Evolutionary conservation across 2,113 vertebrate genomes (phyloP).

Genomic region (Barnardius zonarius): DNA sequence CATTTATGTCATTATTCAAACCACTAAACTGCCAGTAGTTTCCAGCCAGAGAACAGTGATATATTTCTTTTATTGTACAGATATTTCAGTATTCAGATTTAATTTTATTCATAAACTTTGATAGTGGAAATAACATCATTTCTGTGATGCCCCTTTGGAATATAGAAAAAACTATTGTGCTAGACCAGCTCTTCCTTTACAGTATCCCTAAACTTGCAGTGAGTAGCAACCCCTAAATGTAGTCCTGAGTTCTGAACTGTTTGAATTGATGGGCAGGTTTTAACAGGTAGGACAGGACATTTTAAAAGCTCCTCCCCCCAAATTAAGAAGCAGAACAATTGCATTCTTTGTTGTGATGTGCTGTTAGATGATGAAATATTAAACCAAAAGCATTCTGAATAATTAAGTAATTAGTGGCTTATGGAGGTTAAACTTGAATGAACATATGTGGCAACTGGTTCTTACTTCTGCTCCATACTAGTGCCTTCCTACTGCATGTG

Average conservation of each 20-base stretch:
- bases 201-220: background rate
- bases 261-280: background rate
- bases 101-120: background rate
- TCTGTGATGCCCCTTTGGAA: background rate
- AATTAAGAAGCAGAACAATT: background rate
- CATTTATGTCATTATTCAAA: background rate
- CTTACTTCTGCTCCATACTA: background rate
- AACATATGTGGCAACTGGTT: background rate
- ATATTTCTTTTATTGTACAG: background rate
- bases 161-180: background rate
- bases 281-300: background rate
- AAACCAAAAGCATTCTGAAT: background rate
- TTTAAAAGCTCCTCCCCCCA: background rate
- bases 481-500: background rate
- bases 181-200: background rate
- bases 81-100: background rate
- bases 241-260: background rate
- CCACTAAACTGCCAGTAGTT: background rate
- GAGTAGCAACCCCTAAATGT: background rate
- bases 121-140: background rate
- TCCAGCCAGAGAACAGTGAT: background rate
- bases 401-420: background rate
- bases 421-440: background rate
- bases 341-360: background rate
- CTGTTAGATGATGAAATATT: background rate